These are phyloP conservation scores for Heterotilapia buettikoferi DNA, from an alignment of 2,113 vertebrate genomes.

Conservation along the genomic window DNA sequence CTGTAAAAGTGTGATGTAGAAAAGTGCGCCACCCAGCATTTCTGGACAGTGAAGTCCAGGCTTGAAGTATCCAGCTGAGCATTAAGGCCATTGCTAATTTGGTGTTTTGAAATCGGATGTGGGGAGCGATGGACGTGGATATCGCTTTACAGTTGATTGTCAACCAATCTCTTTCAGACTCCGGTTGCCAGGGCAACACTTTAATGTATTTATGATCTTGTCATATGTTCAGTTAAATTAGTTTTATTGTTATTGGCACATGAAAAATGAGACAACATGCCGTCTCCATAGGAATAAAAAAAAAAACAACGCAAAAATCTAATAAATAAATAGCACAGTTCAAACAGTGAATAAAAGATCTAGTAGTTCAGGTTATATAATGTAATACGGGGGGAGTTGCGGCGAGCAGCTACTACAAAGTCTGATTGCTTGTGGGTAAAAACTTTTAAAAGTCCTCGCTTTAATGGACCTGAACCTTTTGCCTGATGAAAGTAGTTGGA, in stretches of 20 bases:
- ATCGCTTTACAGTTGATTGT: background rate
- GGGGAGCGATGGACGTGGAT: background rate
- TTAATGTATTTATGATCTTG: background rate
- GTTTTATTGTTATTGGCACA: background rate
- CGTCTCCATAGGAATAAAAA: background rate
- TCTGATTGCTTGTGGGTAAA: background rate
- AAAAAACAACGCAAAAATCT: background rate
- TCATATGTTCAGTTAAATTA: background rate
- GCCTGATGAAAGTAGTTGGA: background rate
- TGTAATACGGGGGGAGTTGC: background rate
- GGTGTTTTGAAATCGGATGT: background rate
- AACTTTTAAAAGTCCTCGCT: background rate
- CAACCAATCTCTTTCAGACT: background rate
- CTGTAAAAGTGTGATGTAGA: background rate
- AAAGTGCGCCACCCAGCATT: background rate
- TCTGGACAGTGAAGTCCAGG: background rate
- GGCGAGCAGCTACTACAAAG: background rate
- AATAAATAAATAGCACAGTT: background rate
- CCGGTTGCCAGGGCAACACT: background rate
- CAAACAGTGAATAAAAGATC: background rate
- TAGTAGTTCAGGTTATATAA: background rate
- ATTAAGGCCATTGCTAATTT: background rate
- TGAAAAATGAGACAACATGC: background rate
- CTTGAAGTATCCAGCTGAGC: background rate
- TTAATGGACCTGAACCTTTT: background rate